Percentiles rank a stretch among this genome's conserved stretches.
Evolutionary conservation across 2,797 vertebrate species (phyloP).

Genomic region (Huso huso): DNA sequence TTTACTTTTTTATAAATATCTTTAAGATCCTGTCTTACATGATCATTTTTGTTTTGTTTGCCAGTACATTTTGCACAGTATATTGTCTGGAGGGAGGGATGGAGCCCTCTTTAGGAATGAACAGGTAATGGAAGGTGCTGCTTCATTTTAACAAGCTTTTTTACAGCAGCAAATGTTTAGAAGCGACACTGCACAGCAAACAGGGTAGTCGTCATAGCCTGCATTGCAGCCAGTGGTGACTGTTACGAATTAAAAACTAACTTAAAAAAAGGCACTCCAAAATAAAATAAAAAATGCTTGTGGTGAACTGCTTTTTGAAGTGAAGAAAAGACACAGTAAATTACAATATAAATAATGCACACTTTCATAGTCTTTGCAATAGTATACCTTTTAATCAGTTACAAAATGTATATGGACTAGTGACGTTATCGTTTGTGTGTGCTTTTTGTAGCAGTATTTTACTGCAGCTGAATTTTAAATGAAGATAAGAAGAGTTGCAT

Average conservation of each 20-base stretch:
- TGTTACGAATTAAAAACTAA: constrained; percentile 19
- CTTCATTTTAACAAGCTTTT: neutral
- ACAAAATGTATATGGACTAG: constrained; percentile 26
- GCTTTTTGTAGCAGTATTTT: constrained; percentile 55
- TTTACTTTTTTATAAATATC: too few species aligned
- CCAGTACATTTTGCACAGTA: constrained; percentile 7
- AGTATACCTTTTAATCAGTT: constrained; percentile 12
- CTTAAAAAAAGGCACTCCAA: neutral
- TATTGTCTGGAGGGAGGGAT: neutral
- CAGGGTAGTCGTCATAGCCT: neutral
- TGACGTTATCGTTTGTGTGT: constrained; percentile 58
- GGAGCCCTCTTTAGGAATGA: neutral
- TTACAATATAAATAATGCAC: constrained; percentile 37
- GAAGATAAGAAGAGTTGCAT: constrained; percentile 21
- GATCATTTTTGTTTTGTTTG: neutral
- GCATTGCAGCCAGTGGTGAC: constrained; percentile 9
- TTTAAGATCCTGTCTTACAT: neutral
- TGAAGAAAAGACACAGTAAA: neutral
- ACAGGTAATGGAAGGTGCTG: neutral
- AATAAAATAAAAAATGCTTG: too few species aligned
- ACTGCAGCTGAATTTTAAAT: constrained; percentile 46
- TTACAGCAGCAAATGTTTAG: neutral
- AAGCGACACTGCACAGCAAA: neutral
- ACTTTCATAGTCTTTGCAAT: constrained; percentile 20
- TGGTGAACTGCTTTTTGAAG: neutral